A percentile compares a stretch with the other conserved stretches of the same genome.
These are phyloP conservation scores for Isichthys henryi DNA, from an alignment of 2,113 vertebrate genomes.

Conservation along the genomic window DNA sequence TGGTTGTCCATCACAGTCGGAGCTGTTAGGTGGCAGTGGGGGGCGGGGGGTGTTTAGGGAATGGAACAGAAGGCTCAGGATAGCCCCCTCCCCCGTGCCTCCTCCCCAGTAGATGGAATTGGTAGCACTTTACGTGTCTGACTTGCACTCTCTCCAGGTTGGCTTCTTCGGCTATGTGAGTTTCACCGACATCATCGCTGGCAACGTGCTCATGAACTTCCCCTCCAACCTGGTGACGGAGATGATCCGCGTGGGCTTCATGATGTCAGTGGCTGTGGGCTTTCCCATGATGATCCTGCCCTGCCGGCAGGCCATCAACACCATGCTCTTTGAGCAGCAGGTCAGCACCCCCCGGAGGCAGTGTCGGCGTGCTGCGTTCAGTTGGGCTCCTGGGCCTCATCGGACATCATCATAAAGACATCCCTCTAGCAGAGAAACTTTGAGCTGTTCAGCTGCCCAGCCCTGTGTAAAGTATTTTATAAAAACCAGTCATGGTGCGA, in stretches of 20 bases:
- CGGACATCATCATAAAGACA: neutral
- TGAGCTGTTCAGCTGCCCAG: neutral
- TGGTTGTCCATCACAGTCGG: neutral
- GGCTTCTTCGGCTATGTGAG: conserved; percentile 97
- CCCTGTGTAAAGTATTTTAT: neutral
- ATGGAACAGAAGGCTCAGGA: neutral
- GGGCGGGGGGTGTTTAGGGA: neutral
- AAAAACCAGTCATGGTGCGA: neutral
- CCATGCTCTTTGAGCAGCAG: conserved; percentile 96
- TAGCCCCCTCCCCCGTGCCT: neutral
- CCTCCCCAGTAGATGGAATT: neutral
- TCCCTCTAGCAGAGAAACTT: neutral
- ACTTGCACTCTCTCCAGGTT: conserved; percentile 60
- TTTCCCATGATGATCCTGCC: conserved; percentile 99
- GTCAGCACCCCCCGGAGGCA: conserved; percentile 47
- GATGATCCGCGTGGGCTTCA: conserved; percentile 89
- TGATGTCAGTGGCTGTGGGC: conserved; percentile 95
- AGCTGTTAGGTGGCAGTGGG: neutral
- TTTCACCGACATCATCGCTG: conserved; percentile 84
- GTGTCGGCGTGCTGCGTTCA: neutral
- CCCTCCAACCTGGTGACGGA: conserved; percentile 93
- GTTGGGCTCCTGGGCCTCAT: neutral
- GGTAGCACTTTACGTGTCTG: neutral
- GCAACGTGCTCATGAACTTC: conserved; percentile 95
- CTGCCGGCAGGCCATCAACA: conserved; percentile 92